Evolutionary conservation across 2,888 invertebrate genomes (phyloP).

Genomic region (Actias luna): DNA sequence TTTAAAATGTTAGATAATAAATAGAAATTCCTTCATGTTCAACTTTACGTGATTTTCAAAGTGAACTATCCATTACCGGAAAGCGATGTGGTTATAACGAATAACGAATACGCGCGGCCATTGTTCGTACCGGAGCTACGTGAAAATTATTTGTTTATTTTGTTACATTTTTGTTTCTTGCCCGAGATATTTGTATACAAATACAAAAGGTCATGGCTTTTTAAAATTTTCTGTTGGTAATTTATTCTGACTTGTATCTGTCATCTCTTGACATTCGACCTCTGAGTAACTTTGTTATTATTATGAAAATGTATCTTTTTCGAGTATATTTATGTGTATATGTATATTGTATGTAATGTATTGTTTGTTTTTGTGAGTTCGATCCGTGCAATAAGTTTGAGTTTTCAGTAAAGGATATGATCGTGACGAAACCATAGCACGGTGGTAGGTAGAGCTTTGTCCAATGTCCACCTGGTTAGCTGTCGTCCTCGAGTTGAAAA

Average conservation of each 20-base stretch:
- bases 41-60: not conserved
- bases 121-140: slow-evolving; percentile 11
- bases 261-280: not conserved
- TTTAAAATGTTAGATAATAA: too few relatives aligned
- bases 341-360: too few relatives aligned
- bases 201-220: not conserved
- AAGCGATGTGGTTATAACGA: slow-evolving; percentile 7
- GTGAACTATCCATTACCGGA: not conserved
- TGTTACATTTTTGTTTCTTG: not conserved
- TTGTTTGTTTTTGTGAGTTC: too few relatives aligned
- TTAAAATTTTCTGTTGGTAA: not conserved
- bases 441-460: too few relatives aligned
- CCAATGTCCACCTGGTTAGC: too few relatives aligned
- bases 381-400: too few relatives aligned
- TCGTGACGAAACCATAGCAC: too few relatives aligned
- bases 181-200: not conserved
- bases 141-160: slow-evolving; percentile 12
- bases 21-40: too few relatives aligned
- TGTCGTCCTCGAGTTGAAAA: too few relatives aligned
- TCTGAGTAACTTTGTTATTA: not conserved
- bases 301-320: too few relatives aligned
- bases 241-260: not conserved
- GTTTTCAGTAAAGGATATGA: too few relatives aligned
- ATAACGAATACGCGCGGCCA: not conserved
- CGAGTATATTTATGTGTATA: too few relatives aligned